These are phyloP conservation scores for Philaenus spumarius DNA, from an alignment of 1,140 invertebrate genomes.

Conservation along the genomic window DNA sequence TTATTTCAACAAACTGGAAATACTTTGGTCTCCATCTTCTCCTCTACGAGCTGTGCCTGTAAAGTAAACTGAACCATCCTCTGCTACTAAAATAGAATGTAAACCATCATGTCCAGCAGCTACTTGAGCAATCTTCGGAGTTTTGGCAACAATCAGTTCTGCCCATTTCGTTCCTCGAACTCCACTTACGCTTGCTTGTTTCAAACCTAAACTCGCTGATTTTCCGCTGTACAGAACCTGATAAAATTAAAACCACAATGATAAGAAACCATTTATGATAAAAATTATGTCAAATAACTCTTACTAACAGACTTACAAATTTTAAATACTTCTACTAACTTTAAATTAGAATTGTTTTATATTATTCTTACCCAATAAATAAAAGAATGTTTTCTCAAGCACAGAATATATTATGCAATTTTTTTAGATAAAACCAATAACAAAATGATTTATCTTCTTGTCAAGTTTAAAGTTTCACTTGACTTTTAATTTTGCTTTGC, in stretches of 20 bases:
- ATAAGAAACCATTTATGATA: slow-evolving; percentile 1
- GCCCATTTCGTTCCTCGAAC: slow-evolving; percentile 57
- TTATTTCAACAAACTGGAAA: too few relatives aligned
- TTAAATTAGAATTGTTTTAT: too few relatives aligned
- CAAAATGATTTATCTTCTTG: too few relatives aligned
- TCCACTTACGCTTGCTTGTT: slow-evolving; percentile 43
- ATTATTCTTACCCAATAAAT: too few relatives aligned
- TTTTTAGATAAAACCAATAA: too few relatives aligned
- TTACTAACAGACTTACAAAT: not conserved
- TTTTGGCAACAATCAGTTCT: slow-evolving; percentile 68
- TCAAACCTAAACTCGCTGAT: slow-evolving; percentile 64
- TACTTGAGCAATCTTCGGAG: slow-evolving; percentile 66
- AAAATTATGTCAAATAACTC: not conserved
- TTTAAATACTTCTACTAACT: too few relatives aligned
- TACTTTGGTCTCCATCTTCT: slow-evolving; percentile 80
- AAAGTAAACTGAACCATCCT: slow-evolving; percentile 85
- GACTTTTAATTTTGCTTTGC: too few relatives aligned
- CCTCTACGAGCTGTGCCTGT: slow-evolving; percentile 83
- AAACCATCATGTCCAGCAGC: slow-evolving; percentile 89
- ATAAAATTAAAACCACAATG: slow-evolving; percentile 20
- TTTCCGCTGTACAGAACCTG: slow-evolving; percentile 73
- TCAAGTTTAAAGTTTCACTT: too few relatives aligned
- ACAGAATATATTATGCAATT: too few relatives aligned
- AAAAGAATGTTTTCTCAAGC: too few relatives aligned
- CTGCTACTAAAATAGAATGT: slow-evolving; percentile 79